phyloP scores from a whole-genome alignment of 2,113 vertebrate species.

The Hyperopisus bebe region DNA sequence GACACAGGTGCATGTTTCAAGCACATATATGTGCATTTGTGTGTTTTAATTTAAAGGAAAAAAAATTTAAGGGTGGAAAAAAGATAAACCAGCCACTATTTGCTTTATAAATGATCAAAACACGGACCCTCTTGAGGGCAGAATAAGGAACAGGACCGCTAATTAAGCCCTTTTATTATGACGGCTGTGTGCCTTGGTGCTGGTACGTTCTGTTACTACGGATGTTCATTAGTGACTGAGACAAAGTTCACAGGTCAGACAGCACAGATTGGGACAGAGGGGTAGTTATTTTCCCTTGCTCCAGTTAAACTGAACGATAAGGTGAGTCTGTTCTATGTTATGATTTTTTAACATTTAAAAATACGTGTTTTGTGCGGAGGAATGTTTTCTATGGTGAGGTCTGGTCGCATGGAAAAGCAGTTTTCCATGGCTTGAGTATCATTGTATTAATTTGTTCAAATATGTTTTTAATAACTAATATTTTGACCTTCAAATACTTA shows the following conservation, averaged over 20 bases:
- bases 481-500: constrained; percentile 9
- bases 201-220: background rate
- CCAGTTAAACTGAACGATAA: background rate
- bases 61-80: background rate
- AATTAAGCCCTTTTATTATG: background rate
- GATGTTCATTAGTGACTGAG: background rate
- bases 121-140: background rate
- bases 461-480: background rate
- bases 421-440: background rate
- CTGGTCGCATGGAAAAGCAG: background rate
- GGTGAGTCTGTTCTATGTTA: background rate
- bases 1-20: background rate
- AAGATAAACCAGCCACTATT: background rate
- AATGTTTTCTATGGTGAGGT: background rate
- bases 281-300: background rate
- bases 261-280: background rate
- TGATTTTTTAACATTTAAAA: background rate
- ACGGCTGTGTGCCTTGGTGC: background rate
- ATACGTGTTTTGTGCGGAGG: background rate
- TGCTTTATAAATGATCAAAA: background rate
- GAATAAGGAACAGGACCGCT: background rate
- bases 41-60: background rate
- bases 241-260: background rate
- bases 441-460: background rate
- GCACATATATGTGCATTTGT: background rate